phyloP scores from a whole-genome alignment of 2,113 vertebrate genomes.

The Nothocercus julius region DNA sequence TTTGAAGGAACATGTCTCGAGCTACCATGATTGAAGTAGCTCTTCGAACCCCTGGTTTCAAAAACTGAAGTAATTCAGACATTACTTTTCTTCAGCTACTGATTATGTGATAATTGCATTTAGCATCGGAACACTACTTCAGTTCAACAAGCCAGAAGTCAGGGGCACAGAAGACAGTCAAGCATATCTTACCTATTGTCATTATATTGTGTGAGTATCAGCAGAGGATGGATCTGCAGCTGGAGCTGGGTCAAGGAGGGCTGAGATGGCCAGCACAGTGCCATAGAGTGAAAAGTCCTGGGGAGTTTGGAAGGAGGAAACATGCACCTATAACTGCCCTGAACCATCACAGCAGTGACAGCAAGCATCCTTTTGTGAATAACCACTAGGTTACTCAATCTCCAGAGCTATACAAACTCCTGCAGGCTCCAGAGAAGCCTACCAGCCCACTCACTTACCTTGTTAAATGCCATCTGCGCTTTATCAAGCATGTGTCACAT shows the following conservation, averaged over 20 bases:
- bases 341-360: background rate
- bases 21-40: too few relatives aligned
- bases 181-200: background rate
- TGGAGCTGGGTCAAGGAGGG: background rate
- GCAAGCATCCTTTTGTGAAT: background rate
- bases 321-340: background rate
- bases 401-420: background rate
- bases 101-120: background rate
- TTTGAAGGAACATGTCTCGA: background rate
- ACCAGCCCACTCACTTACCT: conserved; percentile 56
- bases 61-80: too few relatives aligned
- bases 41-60: too few relatives aligned
- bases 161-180: background rate
- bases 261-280: background rate
- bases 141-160: background rate
- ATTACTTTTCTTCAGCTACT: too few relatives aligned
- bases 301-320: background rate
- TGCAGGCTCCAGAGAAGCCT: conserved; percentile 50
- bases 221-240: background rate
- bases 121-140: background rate
- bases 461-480: conserved; percentile 50
- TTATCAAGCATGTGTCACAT: conserved; percentile 34
- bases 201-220: background rate
- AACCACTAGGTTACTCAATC: background rate
- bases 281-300: background rate